These are phyloP conservation scores for Tipula helvola DNA, from an alignment of 2,888 invertebrate genomes.

Conservation along the genomic window DNA sequence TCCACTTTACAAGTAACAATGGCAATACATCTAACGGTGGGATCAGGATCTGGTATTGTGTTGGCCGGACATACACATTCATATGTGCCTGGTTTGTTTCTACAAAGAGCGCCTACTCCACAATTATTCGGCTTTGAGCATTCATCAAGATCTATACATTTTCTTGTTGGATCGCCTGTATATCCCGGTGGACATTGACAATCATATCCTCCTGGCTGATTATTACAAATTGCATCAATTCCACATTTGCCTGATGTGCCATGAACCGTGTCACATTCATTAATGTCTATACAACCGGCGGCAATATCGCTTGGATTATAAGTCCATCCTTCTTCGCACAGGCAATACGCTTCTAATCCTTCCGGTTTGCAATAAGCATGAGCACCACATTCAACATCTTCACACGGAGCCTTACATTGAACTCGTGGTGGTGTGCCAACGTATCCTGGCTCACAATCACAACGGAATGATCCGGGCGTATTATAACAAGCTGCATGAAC, in stretches of 20 bases:
- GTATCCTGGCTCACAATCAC: slow-evolving; percentile 70
- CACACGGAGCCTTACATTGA: slow-evolving; percentile 79
- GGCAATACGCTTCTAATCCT: slow-evolving; percentile 79
- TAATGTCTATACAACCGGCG: slow-evolving; percentile 82
- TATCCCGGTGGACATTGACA: slow-evolving; percentile 78
- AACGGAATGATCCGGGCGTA: slow-evolving; percentile 65
- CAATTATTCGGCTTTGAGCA: slow-evolving; percentile 59
- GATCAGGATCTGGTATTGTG: slow-evolving; percentile 71
- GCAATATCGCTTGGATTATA: slow-evolving; percentile 80
- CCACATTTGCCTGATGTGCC: slow-evolving; percentile 76
- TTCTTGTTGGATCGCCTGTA: slow-evolving; percentile 70
- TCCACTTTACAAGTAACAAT: slow-evolving; percentile 64
- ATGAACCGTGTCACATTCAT: slow-evolving; percentile 73
- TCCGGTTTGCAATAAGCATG: slow-evolving; percentile 85
- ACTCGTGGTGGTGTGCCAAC: slow-evolving; percentile 70
- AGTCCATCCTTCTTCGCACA: slow-evolving; percentile 88
- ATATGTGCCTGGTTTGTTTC: slow-evolving; percentile 64
- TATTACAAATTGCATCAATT: slow-evolving; percentile 67
- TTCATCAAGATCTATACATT: slow-evolving; percentile 75
- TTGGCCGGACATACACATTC: slow-evolving; percentile 71
- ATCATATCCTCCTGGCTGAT: slow-evolving; percentile 63
- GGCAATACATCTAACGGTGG: slow-evolving; percentile 67
- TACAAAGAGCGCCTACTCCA: slow-evolving; percentile 68
- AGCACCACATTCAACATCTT: slow-evolving; percentile 77
- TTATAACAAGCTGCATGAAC: slow-evolving; percentile 66